Conservation (phyloP, 2,113 vertebrate genomes). For the Pterophyllum scalare region DNA sequence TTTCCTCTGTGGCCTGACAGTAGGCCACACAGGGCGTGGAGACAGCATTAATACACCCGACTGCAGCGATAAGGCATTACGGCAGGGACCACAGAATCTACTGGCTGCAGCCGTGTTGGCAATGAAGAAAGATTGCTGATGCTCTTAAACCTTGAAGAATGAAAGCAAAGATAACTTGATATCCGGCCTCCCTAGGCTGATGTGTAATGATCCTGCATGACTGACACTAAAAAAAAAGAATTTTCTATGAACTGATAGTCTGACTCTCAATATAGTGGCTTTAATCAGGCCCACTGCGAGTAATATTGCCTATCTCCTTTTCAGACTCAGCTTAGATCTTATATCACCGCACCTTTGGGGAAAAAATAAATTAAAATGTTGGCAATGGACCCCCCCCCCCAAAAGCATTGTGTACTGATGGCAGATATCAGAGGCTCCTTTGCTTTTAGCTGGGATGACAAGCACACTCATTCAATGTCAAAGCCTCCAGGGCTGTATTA, state of each 20-base stretch:
- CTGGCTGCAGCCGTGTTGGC: not conserved
- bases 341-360: slow-evolving; percentile 59
- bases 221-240: slow-evolving; percentile 44
- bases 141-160: slow-evolving; percentile 58
- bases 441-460: slow-evolving; percentile 53
- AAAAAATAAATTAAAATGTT: slow-evolving; percentile 65
- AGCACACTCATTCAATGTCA: slow-evolving; percentile 64
- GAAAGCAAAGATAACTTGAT: slow-evolving; percentile 49
- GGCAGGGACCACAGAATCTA: not conserved
- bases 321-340: slow-evolving; percentile 45
- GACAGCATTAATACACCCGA: not conserved
- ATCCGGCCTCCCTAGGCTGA: slow-evolving; percentile 34
- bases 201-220: slow-evolving; percentile 47
- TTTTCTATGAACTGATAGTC: slow-evolving; percentile 50
- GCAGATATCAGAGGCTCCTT: slow-evolving; percentile 49
- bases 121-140: slow-evolving; percentile 50
- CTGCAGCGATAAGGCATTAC: slow-evolving; percentile 12
- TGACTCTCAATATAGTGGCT: slow-evolving; percentile 42
- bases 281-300: slow-evolving; percentile 57
- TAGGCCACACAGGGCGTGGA: not conserved
- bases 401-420: slow-evolving; percentile 33
- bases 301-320: slow-evolving; percentile 47
- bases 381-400: not conserved
- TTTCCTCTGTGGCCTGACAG: slow-evolving; percentile 12
- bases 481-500: slow-evolving; percentile 49